Evolutionary conservation across 2,888 invertebrate genomes (phyloP), one percentile per base, ranked within the genome.

Genomic region (Drosophila mulleri): DNA sequence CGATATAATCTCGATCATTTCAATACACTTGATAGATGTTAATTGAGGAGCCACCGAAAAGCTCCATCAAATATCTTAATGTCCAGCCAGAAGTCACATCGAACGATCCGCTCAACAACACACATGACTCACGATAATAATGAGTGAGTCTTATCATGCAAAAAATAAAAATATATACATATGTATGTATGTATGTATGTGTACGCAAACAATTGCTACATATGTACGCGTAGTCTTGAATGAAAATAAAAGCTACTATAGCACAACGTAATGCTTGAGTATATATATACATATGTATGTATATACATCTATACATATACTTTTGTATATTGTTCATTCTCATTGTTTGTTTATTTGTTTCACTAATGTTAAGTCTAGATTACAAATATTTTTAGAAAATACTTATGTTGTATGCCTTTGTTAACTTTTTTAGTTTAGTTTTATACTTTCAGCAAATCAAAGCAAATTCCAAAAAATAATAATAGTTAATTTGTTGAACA

Each of bases 121-220:
- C 42, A 35, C 5, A 45, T 79, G 76, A 79, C 20, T 76, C 76
- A 76, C 48, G 3, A 8, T 29, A 20, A 8, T 32, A 20, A 29
- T n/a, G 41, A 54, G 32, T 44, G 20, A 11, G 35, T 61, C 29
- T 79, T 75, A 77, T 79, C 80, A 69, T 11, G 8, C 3, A 29
- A 32, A 41, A 44, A 60, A 37, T 39, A 53, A 20, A 52, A 54
- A 54, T 35, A 44, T 16, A 37, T 57, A 56, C 47, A 2, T 18
- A 39, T 5, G 1, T 26, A 26, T 7, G 6, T 7, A 26, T 26
- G 26, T 6, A 26, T 26, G 26, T 26, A 23, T 47, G 16, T 23
- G 39, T n/a, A 11, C 11, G 16, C 16, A 48, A 32, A 50, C 12
- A 50, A 32, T 32, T 50, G n/a, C 50, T 47, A 16, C 26, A 47